Percentiles rank a stretch among this genome's conserved stretches.
These are phyloP conservation scores for Sebastes umbrosus DNA, from an alignment of 2,797 vertebrate species.

Conservation along the genomic window DNA sequence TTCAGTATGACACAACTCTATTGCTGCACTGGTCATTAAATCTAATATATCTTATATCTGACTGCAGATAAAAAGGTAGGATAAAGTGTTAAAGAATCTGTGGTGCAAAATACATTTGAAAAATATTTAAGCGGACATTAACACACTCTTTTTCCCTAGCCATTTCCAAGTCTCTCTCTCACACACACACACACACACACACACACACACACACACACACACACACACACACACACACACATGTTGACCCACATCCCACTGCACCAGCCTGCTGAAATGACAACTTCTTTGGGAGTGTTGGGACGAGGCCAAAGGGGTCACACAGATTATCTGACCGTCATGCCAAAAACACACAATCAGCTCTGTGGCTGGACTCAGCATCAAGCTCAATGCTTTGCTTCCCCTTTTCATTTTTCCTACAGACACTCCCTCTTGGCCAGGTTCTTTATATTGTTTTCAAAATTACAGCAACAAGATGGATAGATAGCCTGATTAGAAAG, in stretches of 20 bases:
- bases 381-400: background rate
- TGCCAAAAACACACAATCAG: slow-evolving; percentile 8
- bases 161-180: background rate
- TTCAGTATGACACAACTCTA: background rate
- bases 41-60: no score
- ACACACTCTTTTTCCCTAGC: background rate
- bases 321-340: slow-evolving; percentile 25
- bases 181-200: background rate
- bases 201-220: background rate
- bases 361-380: background rate
- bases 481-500: background rate
- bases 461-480: background rate
- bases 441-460: background rate
- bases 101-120: background rate
- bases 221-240: background rate
- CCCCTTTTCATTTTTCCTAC: background rate
- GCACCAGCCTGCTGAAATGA: slow-evolving; percentile 22
- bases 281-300: slow-evolving; percentile 37
- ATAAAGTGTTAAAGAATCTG: background rate
- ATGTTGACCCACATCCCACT: background rate
- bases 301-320: slow-evolving; percentile 22
- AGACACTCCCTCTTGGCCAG: background rate
- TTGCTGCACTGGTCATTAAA: background rate
- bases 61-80: background rate
- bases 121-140: background rate